Percentiles rank a stretch among this genome's conserved stretches.
These are phyloP conservation scores for Ernsta delagoae DNA, from an alignment of 2,888 invertebrate species.

Conservation along the genomic window DNA sequence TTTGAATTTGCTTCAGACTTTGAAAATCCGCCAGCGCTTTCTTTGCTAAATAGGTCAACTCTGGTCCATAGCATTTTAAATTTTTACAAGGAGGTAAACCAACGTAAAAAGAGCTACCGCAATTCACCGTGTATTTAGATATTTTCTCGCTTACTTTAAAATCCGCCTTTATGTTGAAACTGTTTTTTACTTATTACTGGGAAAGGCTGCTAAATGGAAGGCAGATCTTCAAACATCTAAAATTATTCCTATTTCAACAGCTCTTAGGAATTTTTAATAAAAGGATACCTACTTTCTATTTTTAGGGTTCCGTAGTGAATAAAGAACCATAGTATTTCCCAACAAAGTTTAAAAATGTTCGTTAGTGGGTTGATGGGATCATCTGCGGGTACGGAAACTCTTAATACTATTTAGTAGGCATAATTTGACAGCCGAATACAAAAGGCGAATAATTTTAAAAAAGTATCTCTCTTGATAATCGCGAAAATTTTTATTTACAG, in stretches of 20 bases:
- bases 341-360: no score
- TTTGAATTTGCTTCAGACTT: slow-evolving; percentile 10
- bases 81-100: slow-evolving; percentile 19
- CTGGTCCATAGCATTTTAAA: slow-evolving; percentile 18
- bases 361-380: no score
- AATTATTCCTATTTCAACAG: neutral
- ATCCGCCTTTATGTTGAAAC: slow-evolving; percentile 3
- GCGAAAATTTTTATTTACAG: no score
- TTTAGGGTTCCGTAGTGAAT: no score
- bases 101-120: slow-evolving; percentile 9
- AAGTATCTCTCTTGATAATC: no score
- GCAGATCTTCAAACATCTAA: neutral
- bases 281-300: no score
- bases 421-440: no score
- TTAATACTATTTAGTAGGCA: no score
- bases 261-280: neutral
- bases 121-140: slow-evolving; percentile 21
- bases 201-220: neutral
- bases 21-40: slow-evolving; percentile 3
- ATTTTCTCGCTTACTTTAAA: slow-evolving; percentile 13
- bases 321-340: no score
- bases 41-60: slow-evolving; percentile 22
- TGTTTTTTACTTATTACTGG: neutral
- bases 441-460: no score
- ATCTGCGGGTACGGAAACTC: no score